These are phyloP conservation scores for Rissa tridactyla DNA, from an alignment of 2,113 vertebrate species.

Conservation along the genomic window DNA sequence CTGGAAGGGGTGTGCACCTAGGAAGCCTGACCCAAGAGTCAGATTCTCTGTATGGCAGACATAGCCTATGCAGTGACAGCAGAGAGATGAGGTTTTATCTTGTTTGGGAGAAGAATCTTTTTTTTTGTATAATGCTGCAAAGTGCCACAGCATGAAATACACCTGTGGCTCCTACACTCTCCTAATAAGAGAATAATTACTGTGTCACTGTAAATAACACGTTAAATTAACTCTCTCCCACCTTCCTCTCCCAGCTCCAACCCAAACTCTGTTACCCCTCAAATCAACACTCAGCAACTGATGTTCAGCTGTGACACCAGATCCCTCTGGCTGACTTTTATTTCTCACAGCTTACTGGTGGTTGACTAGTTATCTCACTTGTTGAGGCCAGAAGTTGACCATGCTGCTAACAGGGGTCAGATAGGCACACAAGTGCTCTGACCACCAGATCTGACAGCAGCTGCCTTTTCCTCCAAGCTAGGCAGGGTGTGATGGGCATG, in stretches of 20 bases:
- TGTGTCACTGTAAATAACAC: neutral
- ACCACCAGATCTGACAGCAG: neutral
- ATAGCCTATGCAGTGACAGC: neutral
- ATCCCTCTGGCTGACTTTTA: neutral
- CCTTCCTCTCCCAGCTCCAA: neutral
- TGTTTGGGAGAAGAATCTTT: neutral
- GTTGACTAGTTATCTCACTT: neutral
- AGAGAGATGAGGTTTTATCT: neutral
- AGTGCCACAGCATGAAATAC: neutral
- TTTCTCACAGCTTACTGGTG: neutral
- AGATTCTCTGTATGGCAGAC: neutral
- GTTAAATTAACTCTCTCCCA: neutral
- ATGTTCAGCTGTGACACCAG: neutral
- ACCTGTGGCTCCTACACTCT: neutral
- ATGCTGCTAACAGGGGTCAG: fast-evolving
- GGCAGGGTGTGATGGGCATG: neutral
- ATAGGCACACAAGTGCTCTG: neutral
- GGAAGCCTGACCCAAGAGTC: neutral
- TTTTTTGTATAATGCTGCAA: neutral
- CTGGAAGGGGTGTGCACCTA: neutral
- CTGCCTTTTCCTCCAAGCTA: neutral
- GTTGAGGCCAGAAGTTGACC: neutral
- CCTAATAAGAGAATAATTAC: neutral
- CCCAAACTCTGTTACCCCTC: neutral
- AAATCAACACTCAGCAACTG: neutral